These are phyloP conservation scores for Murina feae DNA, from an alignment of 2,113 vertebrate species.

Conservation along the genomic window DNA sequence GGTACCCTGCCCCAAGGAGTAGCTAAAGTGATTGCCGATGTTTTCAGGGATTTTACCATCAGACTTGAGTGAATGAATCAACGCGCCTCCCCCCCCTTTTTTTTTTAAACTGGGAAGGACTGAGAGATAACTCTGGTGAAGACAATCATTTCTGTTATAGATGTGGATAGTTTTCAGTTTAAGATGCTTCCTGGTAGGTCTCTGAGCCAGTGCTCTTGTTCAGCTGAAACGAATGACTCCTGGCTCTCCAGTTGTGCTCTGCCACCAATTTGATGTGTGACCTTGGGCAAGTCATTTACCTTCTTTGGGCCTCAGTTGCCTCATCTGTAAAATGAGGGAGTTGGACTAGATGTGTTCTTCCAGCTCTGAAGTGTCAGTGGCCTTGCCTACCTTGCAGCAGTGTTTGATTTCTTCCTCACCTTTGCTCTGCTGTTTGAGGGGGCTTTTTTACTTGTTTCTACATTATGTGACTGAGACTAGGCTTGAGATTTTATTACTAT, in stretches of 20 bases:
- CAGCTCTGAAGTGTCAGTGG: constrained; percentile 66
- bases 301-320: constrained; percentile 59
- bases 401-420: constrained; percentile 4
- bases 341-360: constrained; percentile 37
- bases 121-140: constrained; percentile 53
- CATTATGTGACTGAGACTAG: constrained; percentile 20
- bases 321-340: constrained; percentile 64
- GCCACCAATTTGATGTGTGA: not conserved
- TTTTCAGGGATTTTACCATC: constrained; percentile 69
- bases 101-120: not conserved
- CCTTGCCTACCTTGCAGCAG: constrained; percentile 59
- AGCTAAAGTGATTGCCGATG: constrained; percentile 40
- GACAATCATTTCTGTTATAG: constrained; percentile 67
- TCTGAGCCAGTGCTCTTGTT: constrained; percentile 25
- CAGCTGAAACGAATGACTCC: not conserved
- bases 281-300: constrained; percentile 49
- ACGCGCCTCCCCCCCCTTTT: no score
- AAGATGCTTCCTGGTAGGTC: not conserved
- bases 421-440: constrained; percentile 53
- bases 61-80: constrained; percentile 43
- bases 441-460: constrained; percentile 58
- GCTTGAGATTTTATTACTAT: constrained; percentile 49
- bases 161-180: constrained; percentile 4
- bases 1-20: constrained; percentile 43
- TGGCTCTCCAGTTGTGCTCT: not conserved